Evolutionary conservation across 1,140 invertebrate species (phyloP).

Genomic region (Globodera rostochiensis): DNA sequence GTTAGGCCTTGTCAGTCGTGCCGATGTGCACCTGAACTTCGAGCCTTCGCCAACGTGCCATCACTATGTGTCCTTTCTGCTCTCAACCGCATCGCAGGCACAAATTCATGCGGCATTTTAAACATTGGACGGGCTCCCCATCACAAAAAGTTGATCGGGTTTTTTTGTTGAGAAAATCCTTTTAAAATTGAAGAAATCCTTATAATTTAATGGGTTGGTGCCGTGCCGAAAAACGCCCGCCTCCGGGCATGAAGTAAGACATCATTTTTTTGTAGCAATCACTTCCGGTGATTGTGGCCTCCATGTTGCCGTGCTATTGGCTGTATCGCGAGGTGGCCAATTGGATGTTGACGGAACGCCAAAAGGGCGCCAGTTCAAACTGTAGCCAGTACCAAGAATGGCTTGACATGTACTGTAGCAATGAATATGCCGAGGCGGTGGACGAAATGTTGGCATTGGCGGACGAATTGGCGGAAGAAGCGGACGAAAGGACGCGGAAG

Average conservation of each 20-base stretch:
- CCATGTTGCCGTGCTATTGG: conserved; percentile 16
- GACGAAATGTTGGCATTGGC: not conserved
- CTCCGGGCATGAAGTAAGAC: not conserved
- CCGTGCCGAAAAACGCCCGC: too few relatives aligned
- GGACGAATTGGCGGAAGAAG: not conserved
- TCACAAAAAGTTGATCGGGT: too few relatives aligned
- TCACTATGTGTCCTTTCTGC: not conserved
- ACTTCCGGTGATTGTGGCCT: not conserved
- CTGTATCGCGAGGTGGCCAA: not conserved
- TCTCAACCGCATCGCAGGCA: not conserved
- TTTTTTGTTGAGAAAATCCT: too few relatives aligned
- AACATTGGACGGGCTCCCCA: too few relatives aligned
- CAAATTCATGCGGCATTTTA: too few relatives aligned
- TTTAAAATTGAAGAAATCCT: too few relatives aligned
- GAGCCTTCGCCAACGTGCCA: not conserved
- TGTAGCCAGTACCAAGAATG: not conserved
- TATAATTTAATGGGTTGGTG: too few relatives aligned
- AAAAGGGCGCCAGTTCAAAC: not conserved
- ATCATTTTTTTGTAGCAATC: not conserved
- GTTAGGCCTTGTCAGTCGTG: not conserved
- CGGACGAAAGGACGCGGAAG: not conserved
- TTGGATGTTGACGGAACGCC: not conserved
- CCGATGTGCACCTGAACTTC: not conserved
- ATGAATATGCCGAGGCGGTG: not conserved
- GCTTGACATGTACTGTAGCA: conserved; percentile 8